Base-by-base conservation (phyloP, 2,888 invertebrate species). In the Coleophora flavipennella region DNA sequence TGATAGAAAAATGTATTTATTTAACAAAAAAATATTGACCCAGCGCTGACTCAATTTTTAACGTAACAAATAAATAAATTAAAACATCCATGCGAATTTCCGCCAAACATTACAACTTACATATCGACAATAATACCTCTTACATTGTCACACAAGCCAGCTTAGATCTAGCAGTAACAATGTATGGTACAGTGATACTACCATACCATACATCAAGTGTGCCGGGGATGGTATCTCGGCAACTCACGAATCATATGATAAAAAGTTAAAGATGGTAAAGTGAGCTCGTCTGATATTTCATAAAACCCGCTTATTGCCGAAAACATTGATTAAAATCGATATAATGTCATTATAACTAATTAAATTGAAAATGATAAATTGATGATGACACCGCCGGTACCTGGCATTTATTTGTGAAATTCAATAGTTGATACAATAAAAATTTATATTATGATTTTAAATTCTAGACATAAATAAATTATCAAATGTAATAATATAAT, bases 1-100 rank as follows among this genome's bases (percentile, higher is more conserved):
- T 70, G 68, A 72, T 79, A 76, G 67, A 75, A 76, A 76, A 76
- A 65, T 70, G 67, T 80, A 72, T 84, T 85, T 84, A 83, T 81
- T 76, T 76, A 80, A 83, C 78, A 80, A 81, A 81, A 62, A 71
- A 68, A 68, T 57, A 62, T 67, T 73, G 62, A 72, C 70, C 62
- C 75, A 77, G 74, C 71, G 73, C 77, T 67, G 74, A 74, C 69
- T 75, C 71, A 78, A 81, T 73, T 74, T 74, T 70, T 60, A 77
- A 73, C 78, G 70, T 78, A 76, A 78, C 73, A 68, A 77, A 67
- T 72, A 72, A 70, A 71, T 62, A 59, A 64, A 58, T 63, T 59
- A 61, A 69, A 75, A 81, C 81, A 81, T 73, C 67, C 83, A 83
- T 81, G 77, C 83, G 69, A 69, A 71, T 70, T 75, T 39, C 63